Conservation (phyloP, 2,113 vertebrate species). For the Zonotrichia leucophrys region DNA sequence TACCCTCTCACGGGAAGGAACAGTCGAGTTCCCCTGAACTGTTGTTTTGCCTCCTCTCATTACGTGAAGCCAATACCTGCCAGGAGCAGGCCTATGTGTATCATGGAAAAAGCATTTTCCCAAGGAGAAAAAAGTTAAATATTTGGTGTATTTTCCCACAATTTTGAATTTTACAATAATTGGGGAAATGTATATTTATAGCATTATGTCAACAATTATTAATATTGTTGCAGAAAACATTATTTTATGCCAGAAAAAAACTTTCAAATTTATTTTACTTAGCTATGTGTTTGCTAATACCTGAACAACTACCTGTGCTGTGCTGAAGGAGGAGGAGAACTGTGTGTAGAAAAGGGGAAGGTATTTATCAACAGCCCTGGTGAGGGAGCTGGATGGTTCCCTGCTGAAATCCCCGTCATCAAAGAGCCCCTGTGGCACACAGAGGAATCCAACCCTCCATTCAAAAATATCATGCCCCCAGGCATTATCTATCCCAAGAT, state of each 20-base stretch:
- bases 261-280: not conserved
- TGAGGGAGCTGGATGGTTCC: not conserved
- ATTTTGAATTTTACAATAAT: not conserved
- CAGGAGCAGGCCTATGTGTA: not conserved
- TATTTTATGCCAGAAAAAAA: not conserved
- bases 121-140: not conserved
- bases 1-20: not conserved
- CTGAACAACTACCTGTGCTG: not conserved
- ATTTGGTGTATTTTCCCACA: not conserved
- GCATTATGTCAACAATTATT: not conserved
- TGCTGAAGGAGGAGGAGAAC: not conserved
- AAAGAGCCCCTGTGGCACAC: not conserved
- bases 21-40: accelerated
- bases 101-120: not conserved
- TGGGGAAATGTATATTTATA: not conserved
- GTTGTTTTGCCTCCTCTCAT: not conserved
- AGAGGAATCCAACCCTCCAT: not conserved
- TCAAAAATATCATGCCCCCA: not conserved
- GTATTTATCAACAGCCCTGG: not conserved
- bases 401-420: not conserved
- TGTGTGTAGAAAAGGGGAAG: not conserved
- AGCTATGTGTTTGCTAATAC: not conserved
- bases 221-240: not conserved
- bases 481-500: not conserved
- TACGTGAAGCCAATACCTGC: not conserved